phyloP scores from a whole-genome alignment of 2,113 vertebrate species.

The Perca fluviatilis region DNA sequence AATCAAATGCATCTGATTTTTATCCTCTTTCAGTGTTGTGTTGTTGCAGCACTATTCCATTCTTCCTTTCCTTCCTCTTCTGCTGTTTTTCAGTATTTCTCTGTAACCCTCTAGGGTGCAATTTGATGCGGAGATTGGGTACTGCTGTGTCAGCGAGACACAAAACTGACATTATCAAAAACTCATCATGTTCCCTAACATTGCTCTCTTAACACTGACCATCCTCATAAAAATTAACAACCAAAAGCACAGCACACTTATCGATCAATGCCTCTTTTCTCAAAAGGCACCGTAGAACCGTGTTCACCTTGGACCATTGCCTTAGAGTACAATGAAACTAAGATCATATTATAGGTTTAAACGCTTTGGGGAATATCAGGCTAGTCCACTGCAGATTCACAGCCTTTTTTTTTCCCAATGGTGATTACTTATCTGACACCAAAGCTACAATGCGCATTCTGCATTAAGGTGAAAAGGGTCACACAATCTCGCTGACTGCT shows the following conservation, averaged over 20 bases:
- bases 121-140: slow-evolving; percentile 47
- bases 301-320: slow-evolving; percentile 19
- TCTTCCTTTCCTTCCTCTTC: background rate
- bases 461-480: slow-evolving; percentile 3
- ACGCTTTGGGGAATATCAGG: slow-evolving; percentile 10
- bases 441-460: background rate
- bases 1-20: slow-evolving; percentile 9
- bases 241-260: slow-evolving; percentile 31
- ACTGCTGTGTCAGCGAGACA: slow-evolving; percentile 52
- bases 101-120: slow-evolving; percentile 25
- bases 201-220: slow-evolving; percentile 39
- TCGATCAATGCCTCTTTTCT: slow-evolving; percentile 39
- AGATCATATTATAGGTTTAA: slow-evolving; percentile 40
- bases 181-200: slow-evolving; percentile 51
- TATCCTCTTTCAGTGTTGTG: background rate
- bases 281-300: background rate
- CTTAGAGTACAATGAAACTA: slow-evolving; percentile 27
- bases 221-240: slow-evolving; percentile 54
- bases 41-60: background rate
- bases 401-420: background rate
- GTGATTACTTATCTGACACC: slow-evolving; percentile 17
- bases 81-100: slow-evolving; percentile 14
- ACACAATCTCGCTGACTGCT: background rate
- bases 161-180: slow-evolving; percentile 60
- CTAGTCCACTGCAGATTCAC: background rate